phyloP scores from a whole-genome alignment of 1,140 invertebrate genomes.

The Stegodyphus mimosarum region DNA sequence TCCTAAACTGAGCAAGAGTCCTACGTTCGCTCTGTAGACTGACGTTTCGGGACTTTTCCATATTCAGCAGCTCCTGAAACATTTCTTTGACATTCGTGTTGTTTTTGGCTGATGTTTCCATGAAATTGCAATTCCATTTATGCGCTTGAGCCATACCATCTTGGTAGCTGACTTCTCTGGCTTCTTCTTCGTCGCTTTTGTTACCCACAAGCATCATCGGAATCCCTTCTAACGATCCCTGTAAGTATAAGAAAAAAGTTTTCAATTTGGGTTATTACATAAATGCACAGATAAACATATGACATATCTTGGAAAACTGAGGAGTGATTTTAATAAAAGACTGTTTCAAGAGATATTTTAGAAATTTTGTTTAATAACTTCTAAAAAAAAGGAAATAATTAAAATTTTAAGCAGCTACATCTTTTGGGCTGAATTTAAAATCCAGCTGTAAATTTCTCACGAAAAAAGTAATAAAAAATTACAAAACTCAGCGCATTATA shows the following conservation, averaged over 20 bases:
- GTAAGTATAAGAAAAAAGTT: neutral
- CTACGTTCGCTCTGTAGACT: slow-evolving; percentile 81
- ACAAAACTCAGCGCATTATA: too few species aligned
- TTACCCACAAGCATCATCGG: slow-evolving; percentile 96
- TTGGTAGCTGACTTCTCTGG: slow-evolving; percentile 82
- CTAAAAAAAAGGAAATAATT: too few species aligned
- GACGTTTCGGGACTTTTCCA: slow-evolving; percentile 96
- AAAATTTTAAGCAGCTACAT: too few species aligned
- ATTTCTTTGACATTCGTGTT: slow-evolving; percentile 98
- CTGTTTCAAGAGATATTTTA: too few species aligned
- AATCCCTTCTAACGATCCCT: slow-evolving; percentile 76
- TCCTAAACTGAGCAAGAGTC: slow-evolving; percentile 70
- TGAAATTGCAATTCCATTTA: slow-evolving; percentile 81
- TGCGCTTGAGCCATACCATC: slow-evolving; percentile 88
- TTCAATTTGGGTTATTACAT: too few species aligned
- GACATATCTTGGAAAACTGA: too few species aligned
- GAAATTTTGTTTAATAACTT: too few species aligned
- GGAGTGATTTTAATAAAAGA: too few species aligned
- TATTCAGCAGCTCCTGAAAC: slow-evolving; percentile 81
- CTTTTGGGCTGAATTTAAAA: too few species aligned
- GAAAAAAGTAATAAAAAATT: too few species aligned
- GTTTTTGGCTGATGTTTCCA: slow-evolving; percentile 99
- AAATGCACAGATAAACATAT: too few species aligned
- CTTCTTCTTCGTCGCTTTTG: slow-evolving; percentile 93
- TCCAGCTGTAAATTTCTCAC: too few species aligned